Base-by-base conservation (phyloP, 1,140 invertebrate genomes). In the Drosophila tristis region DNA sequence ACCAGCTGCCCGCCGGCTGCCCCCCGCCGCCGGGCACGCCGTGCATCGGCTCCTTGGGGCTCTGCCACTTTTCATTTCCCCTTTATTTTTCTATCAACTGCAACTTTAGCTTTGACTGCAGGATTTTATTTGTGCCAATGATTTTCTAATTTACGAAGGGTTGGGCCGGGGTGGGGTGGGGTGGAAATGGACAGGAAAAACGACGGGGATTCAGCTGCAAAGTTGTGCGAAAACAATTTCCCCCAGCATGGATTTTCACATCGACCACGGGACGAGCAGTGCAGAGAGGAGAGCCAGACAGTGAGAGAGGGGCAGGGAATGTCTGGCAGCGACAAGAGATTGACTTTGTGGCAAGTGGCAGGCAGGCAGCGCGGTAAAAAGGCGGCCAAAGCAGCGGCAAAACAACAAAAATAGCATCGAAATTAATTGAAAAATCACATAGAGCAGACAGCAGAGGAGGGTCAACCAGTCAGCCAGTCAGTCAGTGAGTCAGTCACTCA, bases 371-470 rank as follows among this genome's bases (percentile, higher is more conserved):
- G 20, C 49, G 39, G 8, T 6, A 62, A 13, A 44, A 23, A 23
- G 25, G n/a, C 8, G 47, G 16, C 35, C n/a, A 23, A 43, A 42
- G 25, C 11, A 59, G 26, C 25, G 31, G 42, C 26, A 51, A 48
- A 54, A 56, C 39, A 78, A 70, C 53, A 80, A 74, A 78, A 73
- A 66, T 55, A 60, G 74, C 67, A 84, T 65, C 70, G 82, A 78
- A 86, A 87, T 86, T 86, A 86, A 86, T 86, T 86, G 78, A 86
- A 86, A 86, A 82, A 86, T 87, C 74, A 87, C 81, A 86, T 72
- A 60, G 56, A 60, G 53, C 59, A 16, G 39, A 16, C 42, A 26
- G 44, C 43, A 45, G 56, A 39, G n/a, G 20, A 20, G n/a, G 47
- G 23, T n/a, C 49, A 44, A 29, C 43, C 50, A 16, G 20, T 29